Base-by-base conservation (phyloP, 2,888 invertebrate genomes). In the Volucella inflata region DNA sequence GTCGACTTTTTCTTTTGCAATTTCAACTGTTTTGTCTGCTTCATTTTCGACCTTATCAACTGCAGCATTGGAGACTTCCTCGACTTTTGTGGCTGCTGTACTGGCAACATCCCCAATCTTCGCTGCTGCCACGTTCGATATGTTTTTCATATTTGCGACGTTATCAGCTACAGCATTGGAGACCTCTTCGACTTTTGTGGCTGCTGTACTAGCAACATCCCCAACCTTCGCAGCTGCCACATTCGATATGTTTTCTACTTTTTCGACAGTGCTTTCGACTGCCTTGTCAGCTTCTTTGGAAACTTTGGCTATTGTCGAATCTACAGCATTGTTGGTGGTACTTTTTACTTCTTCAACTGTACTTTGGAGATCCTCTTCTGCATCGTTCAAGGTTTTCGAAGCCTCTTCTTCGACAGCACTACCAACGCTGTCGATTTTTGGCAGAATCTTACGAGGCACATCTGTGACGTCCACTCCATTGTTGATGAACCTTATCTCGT, bases 401-500 rank as follows among this genome's bases (percentile, higher is more conserved):
- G 74, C 88, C 36, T 80, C 88, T 55, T 87, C 88, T 42, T 88
- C 89, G 8, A 89, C 80, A 2, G 88, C 87, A 30, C 88, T 87
- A 12, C 88, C 88, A 10, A 88, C 84, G 9, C 80, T 82, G 9
- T 88, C 87, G 9, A 82, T 82, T 36, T 87, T 78, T 46, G 72
- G 83, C 51, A 87, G 60, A 2, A 87, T 87, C 50, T 89, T 90
- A 70, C 89, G 89, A 40, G 88, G 87, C 12, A 91, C 89, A 57
- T 90, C 89, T 0, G 92, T 92, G 2, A 92, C 92, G 89, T 92
- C 92, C 50, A 92, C 87, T 12, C 92, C 92, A 70, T 92, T 91
- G 84, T 92, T 91, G 11, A 92, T 92, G 64, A 92, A 92, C 2
- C 92, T 90, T 59, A 92, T 92, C 80, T 92, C 92, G 60, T 92